Conservation (phyloP, 2,888 invertebrate genomes). For the Phyllotreta striolata region DNA sequence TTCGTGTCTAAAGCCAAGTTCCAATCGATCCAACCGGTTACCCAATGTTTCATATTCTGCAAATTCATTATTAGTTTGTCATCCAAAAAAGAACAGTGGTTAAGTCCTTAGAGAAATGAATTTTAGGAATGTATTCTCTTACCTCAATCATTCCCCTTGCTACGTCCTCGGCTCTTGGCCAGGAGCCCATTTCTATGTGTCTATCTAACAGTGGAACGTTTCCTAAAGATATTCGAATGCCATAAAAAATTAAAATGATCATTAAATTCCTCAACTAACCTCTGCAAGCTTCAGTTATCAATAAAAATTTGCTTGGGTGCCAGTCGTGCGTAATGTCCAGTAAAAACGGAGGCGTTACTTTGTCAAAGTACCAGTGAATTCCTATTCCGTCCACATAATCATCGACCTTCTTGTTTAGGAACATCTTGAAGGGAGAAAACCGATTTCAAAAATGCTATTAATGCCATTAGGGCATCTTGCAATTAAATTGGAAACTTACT, state of each 20-base stretch:
- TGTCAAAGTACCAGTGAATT: constrained; percentile 85
- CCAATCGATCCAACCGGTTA: constrained; percentile 92
- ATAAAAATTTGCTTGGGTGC: constrained; percentile 51
- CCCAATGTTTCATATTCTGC: constrained; percentile 77
- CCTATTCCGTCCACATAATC: constrained; percentile 78
- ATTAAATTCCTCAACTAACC: constrained; percentile 59
- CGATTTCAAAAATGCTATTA: too few relatives aligned
- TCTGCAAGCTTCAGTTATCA: constrained; percentile 80
- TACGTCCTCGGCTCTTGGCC: constrained; percentile 28
- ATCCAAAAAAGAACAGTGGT: background rate
- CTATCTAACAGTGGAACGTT: constrained; percentile 1
- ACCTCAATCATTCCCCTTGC: too few relatives aligned
- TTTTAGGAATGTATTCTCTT: background rate
- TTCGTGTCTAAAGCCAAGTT: constrained; percentile 77
- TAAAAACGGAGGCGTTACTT: constrained; percentile 64
- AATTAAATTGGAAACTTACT: too few relatives aligned
- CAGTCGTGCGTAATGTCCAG: constrained; percentile 64
- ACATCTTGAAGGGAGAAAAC: constrained; percentile 48
- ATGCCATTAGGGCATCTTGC: too few relatives aligned
- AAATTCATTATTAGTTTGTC: constrained; percentile 23
- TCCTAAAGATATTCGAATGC: constrained; percentile 6
- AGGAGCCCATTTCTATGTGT: background rate
- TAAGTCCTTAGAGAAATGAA: background rate
- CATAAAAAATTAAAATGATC: background rate
- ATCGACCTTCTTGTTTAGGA: constrained; percentile 60